These are phyloP conservation scores for Sparidentex hasta DNA, from an alignment of 2,797 vertebrate species.

Conservation along the genomic window DNA sequence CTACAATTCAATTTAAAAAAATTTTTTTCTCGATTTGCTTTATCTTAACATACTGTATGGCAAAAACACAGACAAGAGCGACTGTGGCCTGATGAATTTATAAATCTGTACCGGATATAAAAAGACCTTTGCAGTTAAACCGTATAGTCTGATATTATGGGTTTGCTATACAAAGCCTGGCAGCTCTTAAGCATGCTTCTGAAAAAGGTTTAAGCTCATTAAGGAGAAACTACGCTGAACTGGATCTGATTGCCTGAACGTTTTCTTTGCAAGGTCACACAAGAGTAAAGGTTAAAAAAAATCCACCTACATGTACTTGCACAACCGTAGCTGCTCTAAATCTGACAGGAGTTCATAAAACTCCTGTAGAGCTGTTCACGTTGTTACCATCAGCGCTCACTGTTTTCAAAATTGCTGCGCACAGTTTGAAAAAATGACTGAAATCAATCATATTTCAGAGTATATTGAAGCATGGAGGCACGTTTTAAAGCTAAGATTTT, in stretches of 20 bases:
- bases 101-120: neutral
- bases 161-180: constrained; percentile 1
- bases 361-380: neutral
- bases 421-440: constrained; percentile 28
- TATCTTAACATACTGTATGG: neutral
- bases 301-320: constrained; percentile 6
- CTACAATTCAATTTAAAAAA: neutral
- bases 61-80: constrained; percentile 8
- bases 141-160: neutral
- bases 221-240: constrained; percentile 24
- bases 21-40: neutral
- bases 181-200: neutral
- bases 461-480: neutral
- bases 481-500: neutral
- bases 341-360: constrained; percentile 5
- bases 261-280: constrained; percentile 26
- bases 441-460: neutral
- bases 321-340: constrained; percentile 1
- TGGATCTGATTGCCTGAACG: constrained; percentile 1
- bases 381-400: constrained; percentile 17
- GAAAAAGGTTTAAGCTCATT: constrained; percentile 25
- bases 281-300: constrained; percentile 18
- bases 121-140: constrained; percentile 4
- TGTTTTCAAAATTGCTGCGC: constrained; percentile 10
- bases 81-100: constrained; percentile 3